Conservation (phyloP, 2,888 invertebrate species). For the Agriopis aurantiaria region DNA sequence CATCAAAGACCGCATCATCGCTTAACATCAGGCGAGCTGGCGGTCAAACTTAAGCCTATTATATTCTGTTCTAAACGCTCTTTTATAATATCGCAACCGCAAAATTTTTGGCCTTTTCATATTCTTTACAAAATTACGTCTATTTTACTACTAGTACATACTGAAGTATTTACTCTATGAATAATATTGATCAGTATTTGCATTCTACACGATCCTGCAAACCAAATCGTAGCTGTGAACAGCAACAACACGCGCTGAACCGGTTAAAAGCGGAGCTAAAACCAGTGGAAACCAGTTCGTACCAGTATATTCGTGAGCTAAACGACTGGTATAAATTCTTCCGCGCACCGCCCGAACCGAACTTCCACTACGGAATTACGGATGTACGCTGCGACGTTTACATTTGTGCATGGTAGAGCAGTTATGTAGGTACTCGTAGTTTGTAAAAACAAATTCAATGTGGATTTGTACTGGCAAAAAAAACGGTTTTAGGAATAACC, state of each 20-base stretch:
- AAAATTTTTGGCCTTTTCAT: too few species aligned
- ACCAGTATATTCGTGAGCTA: slow-evolving; percentile 42
- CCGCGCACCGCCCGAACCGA: not conserved
- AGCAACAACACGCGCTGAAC: slow-evolving; percentile 30
- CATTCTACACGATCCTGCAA: slow-evolving; percentile 23
- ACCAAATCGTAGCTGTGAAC: slow-evolving; percentile 35
- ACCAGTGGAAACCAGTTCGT: slow-evolving; percentile 31
- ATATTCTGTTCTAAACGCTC: too few species aligned
- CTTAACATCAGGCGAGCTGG: too few species aligned
- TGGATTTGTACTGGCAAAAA: not conserved
- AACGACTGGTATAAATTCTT: slow-evolving; percentile 44
- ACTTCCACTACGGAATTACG: slow-evolving; percentile 10
- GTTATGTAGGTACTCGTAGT: not conserved
- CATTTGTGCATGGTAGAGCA: not conserved
- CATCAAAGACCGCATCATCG: too few species aligned
- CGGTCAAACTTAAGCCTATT: too few species aligned
- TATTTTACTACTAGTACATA: too few species aligned
- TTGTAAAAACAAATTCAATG: not conserved
- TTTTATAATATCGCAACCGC: too few species aligned
- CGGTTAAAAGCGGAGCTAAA: slow-evolving; percentile 11
- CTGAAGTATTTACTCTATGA: not conserved
- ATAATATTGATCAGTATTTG: slow-evolving; percentile 21
- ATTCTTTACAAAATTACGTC: too few species aligned
- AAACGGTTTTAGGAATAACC: too few species aligned
- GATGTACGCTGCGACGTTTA: slow-evolving; percentile 16